Evolutionary conservation across 2,888 invertebrate genomes (phyloP).

Genomic region (Lithodes maja): DNA sequence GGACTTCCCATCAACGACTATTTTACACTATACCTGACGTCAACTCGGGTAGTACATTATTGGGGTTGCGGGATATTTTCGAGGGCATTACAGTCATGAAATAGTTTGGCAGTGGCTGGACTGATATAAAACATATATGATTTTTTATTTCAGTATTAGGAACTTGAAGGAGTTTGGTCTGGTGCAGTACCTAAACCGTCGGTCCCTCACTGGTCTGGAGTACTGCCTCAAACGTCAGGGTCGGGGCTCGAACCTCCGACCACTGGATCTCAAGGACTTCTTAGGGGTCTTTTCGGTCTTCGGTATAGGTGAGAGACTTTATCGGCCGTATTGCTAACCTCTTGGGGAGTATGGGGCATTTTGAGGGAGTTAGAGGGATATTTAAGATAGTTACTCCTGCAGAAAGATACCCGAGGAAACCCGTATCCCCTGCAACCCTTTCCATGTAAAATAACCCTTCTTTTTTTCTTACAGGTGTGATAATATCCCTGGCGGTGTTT

Average conservation of each 20-base stretch:
- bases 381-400: background rate
- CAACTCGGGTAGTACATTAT: too few relatives aligned
- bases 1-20: too few relatives aligned
- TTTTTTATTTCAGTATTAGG: background rate
- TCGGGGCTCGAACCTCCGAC: background rate
- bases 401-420: too few relatives aligned
- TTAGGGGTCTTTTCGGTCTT: background rate
- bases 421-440: too few relatives aligned
- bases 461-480: too few relatives aligned
- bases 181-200: background rate
- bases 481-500: too few relatives aligned
- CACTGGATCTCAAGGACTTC: slow-evolving; percentile 7
- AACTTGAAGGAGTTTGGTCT: background rate
- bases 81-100: too few relatives aligned
- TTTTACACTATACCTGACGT: too few relatives aligned
- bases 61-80: too few relatives aligned
- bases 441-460: too few relatives aligned
- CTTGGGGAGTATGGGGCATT: background rate
- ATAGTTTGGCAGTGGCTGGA: too few relatives aligned
- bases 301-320: background rate
- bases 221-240: background rate
- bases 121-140: background rate
- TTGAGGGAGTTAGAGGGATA: background rate
- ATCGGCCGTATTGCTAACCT: background rate
- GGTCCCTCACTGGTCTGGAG: background rate